Conservation (phyloP, 2,888 invertebrate species). For the Oscheius onirici region DNA sequence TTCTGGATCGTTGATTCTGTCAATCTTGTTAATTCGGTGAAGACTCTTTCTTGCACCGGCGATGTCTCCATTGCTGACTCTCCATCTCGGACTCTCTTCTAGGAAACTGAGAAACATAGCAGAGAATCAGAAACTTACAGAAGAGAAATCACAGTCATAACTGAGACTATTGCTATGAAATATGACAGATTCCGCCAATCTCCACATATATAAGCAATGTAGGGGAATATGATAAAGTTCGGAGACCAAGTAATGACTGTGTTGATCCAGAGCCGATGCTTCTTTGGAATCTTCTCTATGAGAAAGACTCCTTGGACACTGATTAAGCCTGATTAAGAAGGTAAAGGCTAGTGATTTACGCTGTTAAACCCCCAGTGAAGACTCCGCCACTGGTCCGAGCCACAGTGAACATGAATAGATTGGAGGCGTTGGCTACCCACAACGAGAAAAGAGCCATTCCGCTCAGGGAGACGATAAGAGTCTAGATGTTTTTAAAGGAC, state of each 20-base stretch:
- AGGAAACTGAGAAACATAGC: background rate
- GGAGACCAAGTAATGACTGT: slow-evolving; percentile 52
- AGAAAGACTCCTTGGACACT: slow-evolving; percentile 55
- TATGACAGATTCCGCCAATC: slow-evolving; percentile 26
- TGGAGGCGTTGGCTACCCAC: slow-evolving; percentile 12
- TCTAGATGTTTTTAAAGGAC: slow-evolving; percentile 26
- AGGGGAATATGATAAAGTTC: slow-evolving; percentile 38
- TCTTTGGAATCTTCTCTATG: slow-evolving; percentile 61
- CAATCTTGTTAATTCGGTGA: slow-evolving; percentile 24
- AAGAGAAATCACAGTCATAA: background rate
- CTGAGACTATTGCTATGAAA: slow-evolving; percentile 6
- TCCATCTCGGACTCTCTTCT: slow-evolving; percentile 47
- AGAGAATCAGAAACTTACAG: background rate
- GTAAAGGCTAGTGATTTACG: slow-evolving; percentile 31
- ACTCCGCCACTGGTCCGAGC: slow-evolving; percentile 34
- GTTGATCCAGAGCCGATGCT: slow-evolving; percentile 50
- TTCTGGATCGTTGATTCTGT: slow-evolving; percentile 12
- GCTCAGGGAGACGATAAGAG: slow-evolving; percentile 27
- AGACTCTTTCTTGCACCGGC: slow-evolving; percentile 47
- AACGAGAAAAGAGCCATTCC: slow-evolving; percentile 27
- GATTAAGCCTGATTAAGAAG: slow-evolving; percentile 2
- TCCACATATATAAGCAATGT: slow-evolving; percentile 19
- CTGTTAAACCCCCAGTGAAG: slow-evolving; percentile 39
- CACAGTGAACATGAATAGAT: slow-evolving; percentile 35
- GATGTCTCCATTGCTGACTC: slow-evolving; percentile 56